Conservation (phyloP, 2,888 invertebrate species). For the Nowickia ferox region DNA sequence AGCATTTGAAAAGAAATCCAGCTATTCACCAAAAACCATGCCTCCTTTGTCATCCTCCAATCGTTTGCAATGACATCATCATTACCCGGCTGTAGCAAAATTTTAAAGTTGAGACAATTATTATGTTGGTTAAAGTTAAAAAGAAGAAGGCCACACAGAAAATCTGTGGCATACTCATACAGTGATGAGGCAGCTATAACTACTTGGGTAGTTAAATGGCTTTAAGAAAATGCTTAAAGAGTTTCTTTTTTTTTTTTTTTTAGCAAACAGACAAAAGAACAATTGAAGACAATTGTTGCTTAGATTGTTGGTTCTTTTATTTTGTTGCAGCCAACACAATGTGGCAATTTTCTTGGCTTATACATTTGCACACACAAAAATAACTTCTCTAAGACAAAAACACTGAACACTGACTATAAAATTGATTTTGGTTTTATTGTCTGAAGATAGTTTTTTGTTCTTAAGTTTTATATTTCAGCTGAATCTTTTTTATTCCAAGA, state of each 20-base stretch:
- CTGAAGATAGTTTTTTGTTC: conserved; percentile 17
- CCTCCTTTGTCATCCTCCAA: not conserved
- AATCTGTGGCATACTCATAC: not conserved
- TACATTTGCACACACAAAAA: not conserved
- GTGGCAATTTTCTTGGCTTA: conserved; percentile 64
- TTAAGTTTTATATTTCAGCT: not conserved
- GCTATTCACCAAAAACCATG: not conserved
- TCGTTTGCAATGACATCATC: conserved; percentile 66
- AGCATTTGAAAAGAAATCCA: not conserved
- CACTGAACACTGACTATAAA: conserved; percentile 46
- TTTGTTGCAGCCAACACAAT: conserved; percentile 61
- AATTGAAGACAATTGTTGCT: conserved; percentile 58
- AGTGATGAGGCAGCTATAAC: conserved; percentile 39
- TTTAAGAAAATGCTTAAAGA: conserved; percentile 23
- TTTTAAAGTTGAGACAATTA: conserved; percentile 57
- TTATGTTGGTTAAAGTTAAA: conserved; percentile 46
- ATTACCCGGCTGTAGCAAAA: conserved; percentile 33
- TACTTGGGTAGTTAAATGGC: conserved; percentile 57
- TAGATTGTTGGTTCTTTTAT: conserved; percentile 31
- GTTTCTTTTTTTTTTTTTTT: not conserved
- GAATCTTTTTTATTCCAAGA: conserved; percentile 9
- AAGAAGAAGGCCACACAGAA: conserved; percentile 58
- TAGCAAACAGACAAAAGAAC: conserved; percentile 14
- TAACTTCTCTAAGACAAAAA: conserved; percentile 50
- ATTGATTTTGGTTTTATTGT: conserved; percentile 67